These are phyloP conservation scores for Nephrocerus scutellatus DNA, from an alignment of 2,888 invertebrate species.

Conservation along the genomic window DNA sequence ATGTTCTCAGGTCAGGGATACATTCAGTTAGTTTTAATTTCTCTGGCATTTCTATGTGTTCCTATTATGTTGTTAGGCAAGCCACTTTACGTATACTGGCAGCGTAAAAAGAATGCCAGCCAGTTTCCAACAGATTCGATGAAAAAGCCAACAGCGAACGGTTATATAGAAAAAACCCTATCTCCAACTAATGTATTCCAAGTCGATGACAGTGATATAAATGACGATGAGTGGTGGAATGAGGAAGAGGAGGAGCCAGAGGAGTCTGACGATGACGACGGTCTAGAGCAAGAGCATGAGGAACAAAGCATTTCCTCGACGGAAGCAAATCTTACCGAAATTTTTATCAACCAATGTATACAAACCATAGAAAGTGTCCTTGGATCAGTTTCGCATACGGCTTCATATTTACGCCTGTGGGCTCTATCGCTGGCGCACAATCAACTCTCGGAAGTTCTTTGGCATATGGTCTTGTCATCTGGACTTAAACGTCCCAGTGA, in stretches of 20 bases:
- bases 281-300: constrained; percentile 44
- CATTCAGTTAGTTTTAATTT: constrained; percentile 68
- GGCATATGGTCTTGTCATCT: constrained; percentile 78
- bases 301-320: constrained; percentile 70
- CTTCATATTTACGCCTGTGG: constrained; percentile 97
- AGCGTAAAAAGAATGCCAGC: constrained; percentile 45
- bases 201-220: no score
- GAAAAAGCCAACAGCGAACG: no score
- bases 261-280: constrained; percentile 53
- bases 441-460: constrained; percentile 81
- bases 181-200: no score
- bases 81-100: constrained; percentile 64
- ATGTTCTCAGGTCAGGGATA: constrained; percentile 64
- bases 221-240: no score
- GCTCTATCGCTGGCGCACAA: constrained; percentile 96
- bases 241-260: no score
- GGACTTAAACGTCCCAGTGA: constrained; percentile 60
- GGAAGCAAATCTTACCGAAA: no score
- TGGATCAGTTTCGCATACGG: constrained; percentile 96
- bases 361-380: constrained; percentile 55
- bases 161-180: no score
- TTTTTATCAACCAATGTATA: constrained; percentile 78
- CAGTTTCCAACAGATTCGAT: constrained; percentile 13
- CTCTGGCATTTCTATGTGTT: constrained; percentile 71
- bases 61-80: constrained; percentile 90